Conservation (phyloP, 2,888 invertebrate genomes). For the Ennomos erosarius region DNA sequence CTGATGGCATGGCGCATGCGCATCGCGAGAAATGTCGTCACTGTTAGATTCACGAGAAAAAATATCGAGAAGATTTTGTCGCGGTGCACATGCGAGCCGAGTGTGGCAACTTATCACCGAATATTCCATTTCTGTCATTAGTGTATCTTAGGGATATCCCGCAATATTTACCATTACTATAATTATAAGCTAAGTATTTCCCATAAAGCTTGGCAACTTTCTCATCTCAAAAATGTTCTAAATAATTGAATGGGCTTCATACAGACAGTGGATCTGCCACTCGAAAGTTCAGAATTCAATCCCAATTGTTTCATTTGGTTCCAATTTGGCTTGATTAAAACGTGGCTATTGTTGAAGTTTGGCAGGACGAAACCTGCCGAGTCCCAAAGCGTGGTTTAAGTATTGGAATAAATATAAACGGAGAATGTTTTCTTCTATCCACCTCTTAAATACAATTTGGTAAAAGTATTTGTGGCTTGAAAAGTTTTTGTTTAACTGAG, state of each 20-base stretch:
- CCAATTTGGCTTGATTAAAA: constrained; percentile 38
- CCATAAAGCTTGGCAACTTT: constrained; percentile 45
- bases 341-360: constrained; percentile 38
- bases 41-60: too few relatives aligned
- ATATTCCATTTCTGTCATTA: too few relatives aligned
- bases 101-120: too few relatives aligned
- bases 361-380: constrained; percentile 23
- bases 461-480: not conserved
- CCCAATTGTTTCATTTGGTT: constrained; percentile 41
- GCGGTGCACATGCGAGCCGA: too few relatives aligned
- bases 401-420: constrained; percentile 21
- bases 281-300: constrained; percentile 35
- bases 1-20: too few relatives aligned
- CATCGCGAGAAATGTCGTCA: too few relatives aligned
- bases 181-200: constrained; percentile 33
- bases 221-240: constrained; percentile 53
- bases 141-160: too few relatives aligned
- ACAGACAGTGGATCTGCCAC: constrained; percentile 26
- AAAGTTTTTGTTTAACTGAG: not conserved
- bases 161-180: too few relatives aligned
- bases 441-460: not conserved
- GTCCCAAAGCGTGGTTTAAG: constrained; percentile 1
- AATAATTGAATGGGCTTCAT: constrained; percentile 61
- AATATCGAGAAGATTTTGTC: too few relatives aligned
- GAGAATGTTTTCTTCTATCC: constrained; percentile 3